Percentiles rank a stretch among this genome's conserved stretches.
Evolutionary conservation across 2,113 vertebrate genomes (phyloP).

Genomic region (Halichoeres trimaculatus): DNA sequence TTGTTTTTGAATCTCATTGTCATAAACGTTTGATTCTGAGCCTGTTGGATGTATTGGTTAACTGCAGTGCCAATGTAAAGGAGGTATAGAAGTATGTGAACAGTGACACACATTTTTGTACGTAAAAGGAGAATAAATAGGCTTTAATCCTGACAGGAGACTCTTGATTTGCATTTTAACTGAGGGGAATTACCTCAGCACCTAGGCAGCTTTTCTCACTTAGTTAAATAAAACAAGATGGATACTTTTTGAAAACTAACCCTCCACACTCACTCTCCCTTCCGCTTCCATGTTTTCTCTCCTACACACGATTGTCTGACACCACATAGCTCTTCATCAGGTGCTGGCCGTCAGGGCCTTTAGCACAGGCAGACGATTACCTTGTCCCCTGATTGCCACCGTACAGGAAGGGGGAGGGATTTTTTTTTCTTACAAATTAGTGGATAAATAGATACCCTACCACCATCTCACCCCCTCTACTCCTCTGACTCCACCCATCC

Average conservation of each 20-base stretch:
- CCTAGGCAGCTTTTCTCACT: conserved; percentile 39
- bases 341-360: conserved; percentile 88
- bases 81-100: no score
- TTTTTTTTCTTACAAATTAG: conserved; percentile 95
- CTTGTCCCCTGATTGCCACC: conserved; percentile 97
- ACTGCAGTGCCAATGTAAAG: no score
- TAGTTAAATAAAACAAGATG: conserved; percentile 47
- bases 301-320: conserved; percentile 52
- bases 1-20: no score
- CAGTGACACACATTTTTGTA: no score
- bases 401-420: conserved; percentile 83
- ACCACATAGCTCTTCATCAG: conserved; percentile 99
- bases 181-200: conserved; percentile 24
- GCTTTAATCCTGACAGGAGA: conserved; percentile 19
- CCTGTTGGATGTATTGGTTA: no score
- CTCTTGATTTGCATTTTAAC: conserved; percentile 43
- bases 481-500: conserved; percentile 87
- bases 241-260: conserved; percentile 21
- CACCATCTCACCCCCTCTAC: conserved; percentile 85
- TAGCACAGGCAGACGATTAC: conserved; percentile 92
- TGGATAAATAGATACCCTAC: conserved; percentile 99
- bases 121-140: no score
- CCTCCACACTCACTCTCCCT: neutral
- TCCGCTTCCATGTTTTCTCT: conserved; percentile 6
- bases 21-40: no score